Conservation (phyloP, 2,888 invertebrate species). For the Amphipoea lucens region DNA sequence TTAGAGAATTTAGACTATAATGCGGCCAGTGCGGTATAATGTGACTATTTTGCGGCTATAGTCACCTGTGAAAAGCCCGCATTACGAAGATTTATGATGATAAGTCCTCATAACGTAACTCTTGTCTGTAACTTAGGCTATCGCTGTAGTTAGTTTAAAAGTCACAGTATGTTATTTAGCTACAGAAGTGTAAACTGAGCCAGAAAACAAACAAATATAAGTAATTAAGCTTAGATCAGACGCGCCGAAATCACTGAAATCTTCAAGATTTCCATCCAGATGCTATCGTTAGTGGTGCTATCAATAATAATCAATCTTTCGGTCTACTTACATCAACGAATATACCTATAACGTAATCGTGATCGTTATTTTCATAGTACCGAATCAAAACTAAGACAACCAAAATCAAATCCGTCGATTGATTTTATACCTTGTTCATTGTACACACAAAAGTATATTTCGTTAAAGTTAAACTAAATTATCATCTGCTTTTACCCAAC, state of each 20-base stretch:
- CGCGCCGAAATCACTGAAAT: conserved; percentile 33
- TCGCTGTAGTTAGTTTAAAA: neutral
- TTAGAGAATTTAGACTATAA: no score
- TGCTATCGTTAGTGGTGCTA: conserved; percentile 31
- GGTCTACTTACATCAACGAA: conserved; percentile 17
- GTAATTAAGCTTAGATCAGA: conserved; percentile 32
- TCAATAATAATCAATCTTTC: conserved; percentile 34
- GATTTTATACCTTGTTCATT: neutral
- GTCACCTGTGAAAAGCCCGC: neutral
- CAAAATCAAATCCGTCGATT: conserved; percentile 6
- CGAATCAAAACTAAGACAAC: conserved; percentile 10
- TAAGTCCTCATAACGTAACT: neutral
- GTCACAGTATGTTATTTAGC: neutral
- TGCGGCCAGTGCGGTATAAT: no score
- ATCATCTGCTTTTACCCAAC: neutral
- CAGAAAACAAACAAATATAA: conserved; percentile 8
- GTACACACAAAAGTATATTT: conserved; percentile 5
- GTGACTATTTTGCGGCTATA: no score
- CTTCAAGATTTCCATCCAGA: conserved; percentile 46
- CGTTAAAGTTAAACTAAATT: neutral
- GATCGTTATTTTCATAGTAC: conserved; percentile 30
- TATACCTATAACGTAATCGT: conserved; percentile 25
- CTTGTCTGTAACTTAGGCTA: neutral
- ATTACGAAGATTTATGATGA: neutral
- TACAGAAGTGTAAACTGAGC: neutral